Conservation (phyloP, 2,888 invertebrate species). For the Drosophila prolongata region DNA sequence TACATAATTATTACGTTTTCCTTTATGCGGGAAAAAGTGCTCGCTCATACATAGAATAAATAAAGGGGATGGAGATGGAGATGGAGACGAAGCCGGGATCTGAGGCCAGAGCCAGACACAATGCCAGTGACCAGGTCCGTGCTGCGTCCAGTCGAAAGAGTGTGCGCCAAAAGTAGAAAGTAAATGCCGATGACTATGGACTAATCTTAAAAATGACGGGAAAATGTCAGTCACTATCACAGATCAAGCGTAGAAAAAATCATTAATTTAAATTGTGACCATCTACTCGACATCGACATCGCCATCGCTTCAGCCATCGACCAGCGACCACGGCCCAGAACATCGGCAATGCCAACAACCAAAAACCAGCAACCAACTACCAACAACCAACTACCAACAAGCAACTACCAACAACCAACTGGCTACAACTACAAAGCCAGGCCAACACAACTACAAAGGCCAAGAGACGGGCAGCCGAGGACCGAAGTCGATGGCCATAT, state of each 20-base stretch:
- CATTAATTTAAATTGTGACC: constrained; percentile 82
- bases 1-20: constrained; percentile 74
- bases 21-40: constrained; percentile 63
- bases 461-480: constrained; percentile 27
- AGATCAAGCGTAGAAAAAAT: constrained; percentile 81
- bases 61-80: constrained; percentile 8
- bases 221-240: constrained; percentile 78
- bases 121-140: constrained; percentile 11
- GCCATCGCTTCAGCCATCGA: background rate
- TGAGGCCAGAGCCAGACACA: constrained; percentile 17
- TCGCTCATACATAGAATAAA: constrained; percentile 69
- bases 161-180: constrained; percentile 65
- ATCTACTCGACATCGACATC: constrained; percentile 68
- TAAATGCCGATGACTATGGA: constrained; percentile 76
- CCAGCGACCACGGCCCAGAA: constrained; percentile 53
- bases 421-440: constrained; percentile 14
- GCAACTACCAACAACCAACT: constrained; percentile 16
- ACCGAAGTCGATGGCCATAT: constrained; percentile 59
- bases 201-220: constrained; percentile 73
- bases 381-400: constrained; percentile 18
- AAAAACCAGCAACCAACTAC: constrained; percentile 21
- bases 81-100: constrained; percentile 5
- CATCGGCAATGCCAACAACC: constrained; percentile 32
- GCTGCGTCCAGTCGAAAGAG: constrained; percentile 15
- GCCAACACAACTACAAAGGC: constrained; percentile 13